Percentiles rank a stretch among this genome's conserved stretches.
These are phyloP conservation scores for Amphilophus citrinellus DNA, from an alignment of 2,113 vertebrate genomes.

Conservation along the genomic window DNA sequence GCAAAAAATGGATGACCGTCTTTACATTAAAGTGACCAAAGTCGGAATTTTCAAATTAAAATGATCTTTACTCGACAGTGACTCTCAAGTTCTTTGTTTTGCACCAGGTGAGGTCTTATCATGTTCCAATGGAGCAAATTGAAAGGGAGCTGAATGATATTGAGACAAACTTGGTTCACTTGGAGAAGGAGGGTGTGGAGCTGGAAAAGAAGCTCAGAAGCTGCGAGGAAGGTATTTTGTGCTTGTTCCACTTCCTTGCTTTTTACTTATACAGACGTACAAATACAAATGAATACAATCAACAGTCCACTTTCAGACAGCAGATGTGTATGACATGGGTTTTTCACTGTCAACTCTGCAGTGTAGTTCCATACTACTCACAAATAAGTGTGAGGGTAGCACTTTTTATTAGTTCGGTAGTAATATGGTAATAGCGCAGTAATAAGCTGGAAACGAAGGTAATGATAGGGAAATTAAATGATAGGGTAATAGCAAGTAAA, in stretches of 20 bases:
- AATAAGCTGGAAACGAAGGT: neutral
- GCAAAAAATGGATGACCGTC: constrained; percentile 47
- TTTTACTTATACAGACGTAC: neutral
- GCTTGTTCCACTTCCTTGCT: neutral
- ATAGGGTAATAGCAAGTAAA: neutral
- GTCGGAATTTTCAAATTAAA: constrained; percentile 43
- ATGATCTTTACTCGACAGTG: constrained; percentile 10
- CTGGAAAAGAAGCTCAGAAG: constrained; percentile 90
- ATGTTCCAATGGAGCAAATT: constrained; percentile 85
- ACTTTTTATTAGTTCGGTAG: too few relatives aligned
- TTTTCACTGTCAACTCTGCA: neutral
- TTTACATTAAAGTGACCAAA: constrained; percentile 62
- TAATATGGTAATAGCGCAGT: neutral
- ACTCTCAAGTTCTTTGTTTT: constrained; percentile 30
- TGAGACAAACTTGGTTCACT: constrained; percentile 83
- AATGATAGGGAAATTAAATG: neutral
- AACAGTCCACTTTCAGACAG: neutral
- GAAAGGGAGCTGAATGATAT: constrained; percentile 86
- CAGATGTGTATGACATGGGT: accelerated
- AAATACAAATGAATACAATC: constrained; percentile 7
- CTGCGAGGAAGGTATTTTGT: constrained; percentile 87
- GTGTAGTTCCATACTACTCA: neutral
- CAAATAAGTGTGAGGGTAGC: neutral
- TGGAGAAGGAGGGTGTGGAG: constrained; percentile 90
- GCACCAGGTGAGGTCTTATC: constrained; percentile 78